phyloP scores from a whole-genome alignment of 2,797 vertebrate genomes.

The Potorous gilbertii region DNA sequence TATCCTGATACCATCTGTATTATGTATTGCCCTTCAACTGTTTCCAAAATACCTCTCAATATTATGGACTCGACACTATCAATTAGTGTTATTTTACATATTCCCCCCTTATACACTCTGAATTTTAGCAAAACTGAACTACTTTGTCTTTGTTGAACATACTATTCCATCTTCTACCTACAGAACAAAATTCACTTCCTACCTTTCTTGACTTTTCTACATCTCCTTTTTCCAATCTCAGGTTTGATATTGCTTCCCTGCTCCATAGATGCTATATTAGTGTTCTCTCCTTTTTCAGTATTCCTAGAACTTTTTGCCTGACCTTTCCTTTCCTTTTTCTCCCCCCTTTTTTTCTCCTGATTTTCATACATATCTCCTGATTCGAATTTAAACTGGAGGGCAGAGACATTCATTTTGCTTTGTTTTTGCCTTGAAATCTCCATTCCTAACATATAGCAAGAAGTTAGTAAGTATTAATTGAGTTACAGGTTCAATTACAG shows the following conservation, averaged over 20 bases:
- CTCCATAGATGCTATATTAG: background rate
- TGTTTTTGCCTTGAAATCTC: background rate
- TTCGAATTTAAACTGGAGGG: background rate
- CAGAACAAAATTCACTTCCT: background rate
- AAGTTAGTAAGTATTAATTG: background rate
- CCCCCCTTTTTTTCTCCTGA: background rate
- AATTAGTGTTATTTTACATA: background rate
- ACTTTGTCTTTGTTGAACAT: background rate
- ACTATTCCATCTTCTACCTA: background rate
- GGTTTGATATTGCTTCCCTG: background rate
- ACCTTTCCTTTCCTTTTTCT: background rate
- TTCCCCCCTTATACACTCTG: background rate
- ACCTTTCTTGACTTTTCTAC: background rate
- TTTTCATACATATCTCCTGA: background rate
- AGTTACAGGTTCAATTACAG: background rate
- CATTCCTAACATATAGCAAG: background rate
- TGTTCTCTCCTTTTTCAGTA: background rate
- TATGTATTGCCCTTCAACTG: background rate
- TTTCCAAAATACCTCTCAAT: background rate
- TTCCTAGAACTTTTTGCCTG: background rate
- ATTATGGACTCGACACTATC: background rate
- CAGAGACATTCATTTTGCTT: background rate
- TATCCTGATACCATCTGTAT: background rate
- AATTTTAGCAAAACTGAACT: background rate
- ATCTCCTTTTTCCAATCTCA: background rate